A percentile compares a stretch with the other conserved stretches of the same genome.
phyloP scores from a whole-genome alignment of 2,797 vertebrate species.

The Rhynchotus rufescens region DNA sequence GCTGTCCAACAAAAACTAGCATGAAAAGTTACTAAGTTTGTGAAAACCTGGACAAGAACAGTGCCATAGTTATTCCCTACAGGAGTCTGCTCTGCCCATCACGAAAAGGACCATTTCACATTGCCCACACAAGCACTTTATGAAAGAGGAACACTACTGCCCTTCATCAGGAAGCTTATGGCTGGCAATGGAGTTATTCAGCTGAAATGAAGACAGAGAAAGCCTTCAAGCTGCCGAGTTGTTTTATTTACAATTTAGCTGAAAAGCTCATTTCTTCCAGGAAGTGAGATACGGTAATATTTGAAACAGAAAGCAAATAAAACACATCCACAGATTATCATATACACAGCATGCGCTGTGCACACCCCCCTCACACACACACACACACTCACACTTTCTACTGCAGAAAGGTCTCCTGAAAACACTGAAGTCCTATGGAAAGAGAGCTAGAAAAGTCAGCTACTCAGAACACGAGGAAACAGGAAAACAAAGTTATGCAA shows the following conservation, averaged over 20 bases:
- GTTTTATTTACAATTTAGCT: constrained; percentile 1
- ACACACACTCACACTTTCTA: background rate
- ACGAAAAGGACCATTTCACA: background rate
- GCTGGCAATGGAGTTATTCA: background rate
- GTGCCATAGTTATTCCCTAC: background rate
- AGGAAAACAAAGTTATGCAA: background rate
- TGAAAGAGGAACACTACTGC: background rate
- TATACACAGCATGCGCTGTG: background rate
- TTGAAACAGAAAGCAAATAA: background rate
- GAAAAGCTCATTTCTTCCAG: background rate
- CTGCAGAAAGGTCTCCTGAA: background rate
- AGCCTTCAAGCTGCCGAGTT: background rate
- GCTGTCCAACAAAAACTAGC: background rate
- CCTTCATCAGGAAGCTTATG: background rate
- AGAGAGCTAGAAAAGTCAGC: background rate
- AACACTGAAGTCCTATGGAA: background rate
- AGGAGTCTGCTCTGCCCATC: background rate
- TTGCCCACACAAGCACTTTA: background rate
- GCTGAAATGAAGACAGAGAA: background rate
- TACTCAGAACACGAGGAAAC: background rate
- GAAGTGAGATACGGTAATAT: background rate
- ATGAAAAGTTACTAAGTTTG: background rate
- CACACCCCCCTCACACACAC: background rate
- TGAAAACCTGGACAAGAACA: background rate
- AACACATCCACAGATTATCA: background rate